Conservation (phyloP, 2,797 vertebrate species). For the Arrhamphus sclerolepis region DNA sequence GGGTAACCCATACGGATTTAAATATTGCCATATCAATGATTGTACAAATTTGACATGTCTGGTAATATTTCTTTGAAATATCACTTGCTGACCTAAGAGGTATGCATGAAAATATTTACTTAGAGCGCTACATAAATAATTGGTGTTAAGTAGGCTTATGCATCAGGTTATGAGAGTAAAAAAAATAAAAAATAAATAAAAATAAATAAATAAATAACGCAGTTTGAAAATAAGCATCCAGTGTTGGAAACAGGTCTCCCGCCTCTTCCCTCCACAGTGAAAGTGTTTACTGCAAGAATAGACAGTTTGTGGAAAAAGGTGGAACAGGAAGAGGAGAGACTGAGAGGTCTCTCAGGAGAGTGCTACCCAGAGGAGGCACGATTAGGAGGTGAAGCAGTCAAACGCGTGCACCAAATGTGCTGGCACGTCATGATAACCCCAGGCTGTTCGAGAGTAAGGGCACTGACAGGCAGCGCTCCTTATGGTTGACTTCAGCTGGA, state of each 20-base stretch:
- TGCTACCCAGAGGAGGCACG: slow-evolving; percentile 81
- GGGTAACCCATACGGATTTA: too few species aligned
- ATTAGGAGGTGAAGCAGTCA: slow-evolving; percentile 88
- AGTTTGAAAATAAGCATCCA: slow-evolving; percentile 3
- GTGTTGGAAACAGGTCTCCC: slow-evolving; percentile 23
- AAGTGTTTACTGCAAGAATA: slow-evolving; percentile 40
- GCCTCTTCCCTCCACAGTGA: slow-evolving; percentile 27
- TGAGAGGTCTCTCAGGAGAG: slow-evolving; percentile 74
- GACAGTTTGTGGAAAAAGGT: slow-evolving; percentile 37
- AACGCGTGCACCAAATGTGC: slow-evolving; percentile 83
- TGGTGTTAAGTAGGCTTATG: too few species aligned
- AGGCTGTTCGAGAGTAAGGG: slow-evolving; percentile 82
- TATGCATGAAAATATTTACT: too few species aligned
- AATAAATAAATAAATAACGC: neutral
- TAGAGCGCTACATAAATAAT: too few species aligned
- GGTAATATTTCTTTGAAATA: too few species aligned
- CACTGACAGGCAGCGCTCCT: slow-evolving; percentile 86
- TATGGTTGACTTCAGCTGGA: slow-evolving; percentile 83
- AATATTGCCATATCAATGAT: too few species aligned
- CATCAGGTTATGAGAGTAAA: neutral
- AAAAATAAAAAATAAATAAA: slow-evolving; percentile 2
- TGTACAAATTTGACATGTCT: too few species aligned
- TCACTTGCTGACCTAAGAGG: too few species aligned
- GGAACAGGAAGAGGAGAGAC: slow-evolving; percentile 53
- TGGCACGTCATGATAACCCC: slow-evolving; percentile 86